A percentile compares a stretch with the other conserved stretches of the same genome.
These are phyloP conservation scores for Hyposoter dolosus DNA, from an alignment of 2,888 invertebrate species.

Conservation along the genomic window DNA sequence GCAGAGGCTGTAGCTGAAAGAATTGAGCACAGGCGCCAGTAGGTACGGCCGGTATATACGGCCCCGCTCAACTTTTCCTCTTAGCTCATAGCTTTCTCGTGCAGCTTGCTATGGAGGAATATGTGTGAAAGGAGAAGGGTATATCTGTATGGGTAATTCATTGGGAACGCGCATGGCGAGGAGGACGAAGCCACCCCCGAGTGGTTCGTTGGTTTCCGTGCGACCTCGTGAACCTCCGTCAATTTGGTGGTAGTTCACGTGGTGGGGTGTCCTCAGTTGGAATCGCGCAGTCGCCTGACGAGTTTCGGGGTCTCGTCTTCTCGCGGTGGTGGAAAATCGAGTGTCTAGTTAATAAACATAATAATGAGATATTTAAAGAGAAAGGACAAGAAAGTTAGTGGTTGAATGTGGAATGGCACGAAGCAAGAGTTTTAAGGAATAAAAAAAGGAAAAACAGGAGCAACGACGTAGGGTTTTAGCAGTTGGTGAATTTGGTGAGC, in stretches of 20 bases:
- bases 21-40: constrained; percentile 54
- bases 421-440: background rate
- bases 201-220: constrained; percentile 72
- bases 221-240: constrained; percentile 70
- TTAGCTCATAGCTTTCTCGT: constrained; percentile 9
- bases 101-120: background rate
- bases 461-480: background rate
- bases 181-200: constrained; percentile 48
- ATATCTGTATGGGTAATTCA: background rate
- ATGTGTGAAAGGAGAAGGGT: background rate
- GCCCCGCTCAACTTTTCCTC: constrained; percentile 3
- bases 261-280: constrained; percentile 78
- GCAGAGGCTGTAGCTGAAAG: background rate
- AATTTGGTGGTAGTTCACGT: constrained; percentile 73
- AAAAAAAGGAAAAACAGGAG: background rate
- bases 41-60: constrained; percentile 13
- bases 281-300: constrained; percentile 78
- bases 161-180: constrained; percentile 29
- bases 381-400: background rate
- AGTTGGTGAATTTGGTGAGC: background rate
- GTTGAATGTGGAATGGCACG: background rate
- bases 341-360: constrained; percentile 20
- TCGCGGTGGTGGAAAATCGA: constrained; percentile 51
- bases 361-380: background rate
- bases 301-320: constrained; percentile 63